Conservation (phyloP, 2,888 invertebrate species). For the Ennomos erosarius region DNA sequence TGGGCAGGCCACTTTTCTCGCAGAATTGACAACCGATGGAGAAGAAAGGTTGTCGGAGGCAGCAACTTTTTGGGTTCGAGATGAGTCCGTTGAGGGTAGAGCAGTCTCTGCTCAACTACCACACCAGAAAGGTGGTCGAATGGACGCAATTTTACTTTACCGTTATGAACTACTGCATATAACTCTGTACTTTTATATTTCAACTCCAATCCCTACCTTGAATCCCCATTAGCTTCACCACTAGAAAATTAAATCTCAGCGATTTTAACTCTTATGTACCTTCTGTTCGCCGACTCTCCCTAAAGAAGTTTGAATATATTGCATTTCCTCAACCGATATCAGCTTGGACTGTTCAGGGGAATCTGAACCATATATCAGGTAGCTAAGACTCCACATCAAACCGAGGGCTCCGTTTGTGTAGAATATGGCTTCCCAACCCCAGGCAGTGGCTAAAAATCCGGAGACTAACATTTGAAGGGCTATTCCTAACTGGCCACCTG, state of each 20-base stretch:
- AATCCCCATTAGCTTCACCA: constrained; percentile 2
- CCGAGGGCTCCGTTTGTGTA: constrained; percentile 89
- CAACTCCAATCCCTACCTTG: too few relatives aligned
- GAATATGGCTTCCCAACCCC: constrained; percentile 93
- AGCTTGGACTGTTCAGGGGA: constrained; percentile 86
- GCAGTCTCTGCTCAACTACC: too few relatives aligned
- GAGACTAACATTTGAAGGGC: constrained; percentile 89
- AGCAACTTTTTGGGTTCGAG: too few relatives aligned
- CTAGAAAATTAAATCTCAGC: constrained; percentile 6
- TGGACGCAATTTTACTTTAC: too few relatives aligned
- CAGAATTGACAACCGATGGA: too few relatives aligned
- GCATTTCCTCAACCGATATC: constrained; percentile 87
- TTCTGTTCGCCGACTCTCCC: constrained; percentile 70
- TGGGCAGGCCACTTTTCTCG: too few relatives aligned
- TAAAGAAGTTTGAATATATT: constrained; percentile 87
- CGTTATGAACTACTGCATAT: too few relatives aligned
- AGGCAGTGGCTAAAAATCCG: constrained; percentile 87
- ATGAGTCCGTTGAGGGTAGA: too few relatives aligned
- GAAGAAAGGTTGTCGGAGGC: too few relatives aligned
- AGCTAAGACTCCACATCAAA: constrained; percentile 85
- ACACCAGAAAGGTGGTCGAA: too few relatives aligned
- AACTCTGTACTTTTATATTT: too few relatives aligned
- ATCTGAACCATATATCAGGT: constrained; percentile 87
- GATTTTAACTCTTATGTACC: constrained; percentile 41
- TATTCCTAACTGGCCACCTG: constrained; percentile 92